Percentiles rank a stretch among this genome's conserved stretches.
These are phyloP conservation scores for Slavum lentiscoides DNA, from an alignment of 2,888 invertebrate species.

Conservation along the genomic window DNA sequence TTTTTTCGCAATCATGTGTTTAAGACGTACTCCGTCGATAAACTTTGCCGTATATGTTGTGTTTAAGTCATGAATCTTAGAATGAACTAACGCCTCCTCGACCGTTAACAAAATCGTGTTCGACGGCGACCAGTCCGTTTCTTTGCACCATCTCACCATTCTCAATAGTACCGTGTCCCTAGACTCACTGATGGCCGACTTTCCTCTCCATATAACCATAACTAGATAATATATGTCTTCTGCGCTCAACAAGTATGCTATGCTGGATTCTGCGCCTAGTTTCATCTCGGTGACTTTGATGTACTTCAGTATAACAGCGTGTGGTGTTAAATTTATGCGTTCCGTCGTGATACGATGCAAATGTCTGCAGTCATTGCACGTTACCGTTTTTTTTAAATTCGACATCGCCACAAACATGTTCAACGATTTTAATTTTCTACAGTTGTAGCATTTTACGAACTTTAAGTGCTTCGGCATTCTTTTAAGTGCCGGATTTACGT, in stretches of 20 bases:
- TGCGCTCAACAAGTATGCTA: background rate
- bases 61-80: constrained; percentile 22
- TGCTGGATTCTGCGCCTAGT: background rate
- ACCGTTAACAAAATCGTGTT: constrained; percentile 47
- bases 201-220: constrained; percentile 34
- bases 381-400: background rate
- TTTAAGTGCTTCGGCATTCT: background rate
- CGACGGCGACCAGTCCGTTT: constrained; percentile 35
- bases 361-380: constrained; percentile 29
- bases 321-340: constrained; percentile 68
- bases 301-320: constrained; percentile 69
- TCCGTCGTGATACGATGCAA: constrained; percentile 54
- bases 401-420: constrained; percentile 11
- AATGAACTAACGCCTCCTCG: constrained; percentile 27
- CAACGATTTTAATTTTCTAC: constrained; percentile 8
- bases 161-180: constrained; percentile 4
- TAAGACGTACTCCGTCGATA: constrained; percentile 4
- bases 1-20: constrained; percentile 19
- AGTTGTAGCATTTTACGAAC: constrained; percentile 19
- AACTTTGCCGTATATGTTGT: constrained; percentile 17
- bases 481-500: constrained; percentile 21
- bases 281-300: background rate
- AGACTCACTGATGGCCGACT: constrained; percentile 40
- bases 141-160: constrained; percentile 28
- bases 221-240: constrained; percentile 47